Base-by-base conservation (phyloP, 2,113 vertebrate genomes). In the Corydoras maculifer region DNA sequence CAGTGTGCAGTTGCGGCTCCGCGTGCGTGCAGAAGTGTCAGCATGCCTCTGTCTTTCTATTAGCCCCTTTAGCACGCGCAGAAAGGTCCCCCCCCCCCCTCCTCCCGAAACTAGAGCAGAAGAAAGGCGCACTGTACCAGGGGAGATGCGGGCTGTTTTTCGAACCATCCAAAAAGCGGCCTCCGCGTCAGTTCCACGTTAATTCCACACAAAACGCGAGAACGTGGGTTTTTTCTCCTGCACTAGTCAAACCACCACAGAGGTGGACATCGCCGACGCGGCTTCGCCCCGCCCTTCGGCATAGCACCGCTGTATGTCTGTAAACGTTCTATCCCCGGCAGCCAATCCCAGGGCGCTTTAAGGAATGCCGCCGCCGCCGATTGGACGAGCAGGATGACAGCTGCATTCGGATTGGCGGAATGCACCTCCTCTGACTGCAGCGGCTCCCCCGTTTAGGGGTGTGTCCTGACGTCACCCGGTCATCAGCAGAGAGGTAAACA, bases 401-500 rank as follows among this genome's bases (percentile, higher is more conserved):
- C 83, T 83, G 58, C 12, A 13, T 3, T 14, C 18, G 64, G 75
- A 68, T 79, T 82, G 81, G 84, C 78, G 81, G 75, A 84, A 55
- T 65, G 55, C 18, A 72, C 64, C 25, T 62, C 71, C 72, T 57
- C 70, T 70, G 68, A 75, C 75, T 74, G 54, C 64, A 51, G 66
- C 65, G 64, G 69, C 79, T 70, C 74, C 73, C 65, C 72, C 71
- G 70, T 86, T 29, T 85, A 88, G 88, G 88, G 88, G 87, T 88
- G 89, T 90, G 88, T 89, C 88, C 65, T 90, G 87, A 90, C 88
- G 88, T 88, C 80, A 75, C 6, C 13, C 15, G 35, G 12, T 76
- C 43, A 70, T 66, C 79, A 50, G 63, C 30, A 67, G 66, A 66
- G 61, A 78, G 65, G 82, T 82, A 81, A 87, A 84, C 80, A 77